These are phyloP conservation scores for Otus sunia DNA, from an alignment of 2,113 vertebrate species.

Conservation along the genomic window DNA sequence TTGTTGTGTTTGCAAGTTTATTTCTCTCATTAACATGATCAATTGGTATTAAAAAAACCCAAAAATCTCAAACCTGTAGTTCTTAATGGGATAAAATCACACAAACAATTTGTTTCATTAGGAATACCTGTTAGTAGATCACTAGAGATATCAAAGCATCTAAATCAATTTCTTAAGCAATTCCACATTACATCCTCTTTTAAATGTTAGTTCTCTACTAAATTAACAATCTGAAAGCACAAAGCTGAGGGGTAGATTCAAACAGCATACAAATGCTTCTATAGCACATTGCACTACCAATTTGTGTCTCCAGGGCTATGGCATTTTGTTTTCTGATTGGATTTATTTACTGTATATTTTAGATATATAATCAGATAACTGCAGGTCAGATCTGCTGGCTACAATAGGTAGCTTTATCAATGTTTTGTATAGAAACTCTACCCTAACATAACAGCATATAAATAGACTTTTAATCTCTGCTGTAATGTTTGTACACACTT, in stretches of 20 bases:
- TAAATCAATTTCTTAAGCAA: constrained; percentile 31
- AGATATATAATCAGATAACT: neutral
- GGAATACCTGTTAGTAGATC: neutral
- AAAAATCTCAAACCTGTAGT: neutral
- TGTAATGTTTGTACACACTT: constrained; percentile 15
- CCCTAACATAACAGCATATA: neutral
- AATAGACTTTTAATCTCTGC: constrained; percentile 7
- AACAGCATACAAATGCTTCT: neutral
- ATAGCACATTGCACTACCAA: neutral
- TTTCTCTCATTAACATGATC: neutral
- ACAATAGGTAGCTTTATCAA: neutral
- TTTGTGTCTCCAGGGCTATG: neutral
- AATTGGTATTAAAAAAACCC: neutral
- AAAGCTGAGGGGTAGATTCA: neutral
- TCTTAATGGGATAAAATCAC: neutral
- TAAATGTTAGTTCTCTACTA: neutral
- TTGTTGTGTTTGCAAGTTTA: neutral
- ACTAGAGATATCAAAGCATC: constrained; percentile 5
- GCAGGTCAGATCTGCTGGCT: neutral
- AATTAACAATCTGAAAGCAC: neutral
- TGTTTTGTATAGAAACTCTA: neutral
- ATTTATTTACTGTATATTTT: neutral
- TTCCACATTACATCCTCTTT: neutral
- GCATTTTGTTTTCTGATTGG: neutral
- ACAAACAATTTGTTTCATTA: neutral